These are phyloP conservation scores for Loriculus beryllinus DNA, from an alignment of 2,797 vertebrate species.

Conservation along the genomic window DNA sequence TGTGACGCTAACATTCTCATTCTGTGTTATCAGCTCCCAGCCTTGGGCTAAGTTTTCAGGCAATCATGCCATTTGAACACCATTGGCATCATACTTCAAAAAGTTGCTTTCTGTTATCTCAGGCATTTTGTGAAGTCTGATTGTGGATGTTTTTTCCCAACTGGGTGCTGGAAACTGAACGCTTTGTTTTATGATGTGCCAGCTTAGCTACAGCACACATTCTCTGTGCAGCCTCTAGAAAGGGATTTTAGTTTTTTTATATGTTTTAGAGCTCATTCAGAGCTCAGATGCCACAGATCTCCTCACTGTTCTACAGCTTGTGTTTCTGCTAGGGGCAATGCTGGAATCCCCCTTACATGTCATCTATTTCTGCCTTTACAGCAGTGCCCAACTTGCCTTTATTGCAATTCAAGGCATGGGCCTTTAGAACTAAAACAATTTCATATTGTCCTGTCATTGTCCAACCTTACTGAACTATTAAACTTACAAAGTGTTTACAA, in stretches of 20 bases:
- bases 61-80: not conserved
- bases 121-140: not conserved
- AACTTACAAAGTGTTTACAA: not conserved
- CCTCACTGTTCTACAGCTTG: not conserved
- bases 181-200: not conserved
- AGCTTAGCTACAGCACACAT: not conserved
- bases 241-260: not conserved
- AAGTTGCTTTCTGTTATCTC: slow-evolving; percentile 50
- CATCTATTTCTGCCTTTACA: not conserved
- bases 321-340: not conserved
- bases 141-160: slow-evolving; percentile 16
- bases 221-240: not conserved
- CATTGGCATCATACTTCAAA: not conserved
- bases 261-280: not conserved
- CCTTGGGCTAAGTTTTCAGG: slow-evolving; percentile 8
- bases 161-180: not conserved
- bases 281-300: not conserved
- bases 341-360: not conserved
- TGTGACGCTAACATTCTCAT: not conserved
- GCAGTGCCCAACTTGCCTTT: not conserved
- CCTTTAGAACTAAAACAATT: not conserved
- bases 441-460: not conserved
- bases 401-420: not conserved
- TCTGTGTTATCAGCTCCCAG: not conserved
- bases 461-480: not conserved